Percentiles rank a stretch among this genome's conserved stretches.
These are phyloP conservation scores for Oncopodura yosiiana DNA, from an alignment of 1,140 invertebrate species.

Conservation along the genomic window DNA sequence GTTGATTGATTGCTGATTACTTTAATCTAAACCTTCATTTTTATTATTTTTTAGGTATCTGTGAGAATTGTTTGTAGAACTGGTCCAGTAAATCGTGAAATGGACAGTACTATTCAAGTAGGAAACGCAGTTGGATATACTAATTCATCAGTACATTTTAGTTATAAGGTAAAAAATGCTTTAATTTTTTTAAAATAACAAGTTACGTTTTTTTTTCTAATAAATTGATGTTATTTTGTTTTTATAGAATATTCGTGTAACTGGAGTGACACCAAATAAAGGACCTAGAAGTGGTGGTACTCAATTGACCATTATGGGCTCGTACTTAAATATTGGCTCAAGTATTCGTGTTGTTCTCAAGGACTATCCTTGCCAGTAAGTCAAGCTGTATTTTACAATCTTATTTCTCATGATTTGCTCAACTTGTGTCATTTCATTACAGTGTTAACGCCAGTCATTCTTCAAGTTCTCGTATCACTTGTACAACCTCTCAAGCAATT, in stretches of 20 bases:
- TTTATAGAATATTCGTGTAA: constrained; percentile 59
- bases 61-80: constrained; percentile 81
- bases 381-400: too few relatives aligned
- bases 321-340: constrained; percentile 87
- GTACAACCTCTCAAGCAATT: constrained; percentile 65
- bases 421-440: too few relatives aligned
- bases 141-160: constrained; percentile 76
- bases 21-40: background rate
- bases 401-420: too few relatives aligned
- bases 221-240: constrained; percentile 17
- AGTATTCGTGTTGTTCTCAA: constrained; percentile 77
- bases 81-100: constrained; percentile 56
- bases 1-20: background rate
- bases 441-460: constrained; percentile 77
- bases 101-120: constrained; percentile 70
- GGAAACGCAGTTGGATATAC: constrained; percentile 81
- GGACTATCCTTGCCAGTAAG: constrained; percentile 70
- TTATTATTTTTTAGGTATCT: constrained; percentile 52
- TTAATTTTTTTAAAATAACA: too few relatives aligned
- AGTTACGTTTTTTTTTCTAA: too few relatives aligned
- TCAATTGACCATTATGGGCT: constrained; percentile 76
- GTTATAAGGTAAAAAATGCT: constrained; percentile 57
- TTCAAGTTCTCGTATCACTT: constrained; percentile 76
- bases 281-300: constrained; percentile 93
- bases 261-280: constrained; percentile 66